Evolutionary conservation across 2,113 vertebrate genomes (phyloP).

Genomic region (Empidonax alnorum): DNA sequence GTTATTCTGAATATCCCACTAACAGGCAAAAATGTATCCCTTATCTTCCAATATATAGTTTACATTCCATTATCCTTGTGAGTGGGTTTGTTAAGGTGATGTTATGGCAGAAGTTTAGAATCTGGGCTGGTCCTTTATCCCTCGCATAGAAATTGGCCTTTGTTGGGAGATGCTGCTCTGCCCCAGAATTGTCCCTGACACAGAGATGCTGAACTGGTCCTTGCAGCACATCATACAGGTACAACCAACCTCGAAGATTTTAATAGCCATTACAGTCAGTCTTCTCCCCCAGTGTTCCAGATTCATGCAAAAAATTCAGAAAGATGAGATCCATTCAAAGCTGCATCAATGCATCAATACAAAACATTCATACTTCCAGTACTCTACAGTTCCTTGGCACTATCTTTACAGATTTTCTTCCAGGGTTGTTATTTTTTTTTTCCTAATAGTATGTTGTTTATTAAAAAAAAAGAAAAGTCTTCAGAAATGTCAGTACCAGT

Average conservation of each 20-base stretch:
- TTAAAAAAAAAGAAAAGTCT: background rate
- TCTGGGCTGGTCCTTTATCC: background rate
- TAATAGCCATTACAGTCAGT: background rate
- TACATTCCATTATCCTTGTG: background rate
- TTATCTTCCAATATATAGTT: accelerated
- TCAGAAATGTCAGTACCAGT: conserved; percentile 9
- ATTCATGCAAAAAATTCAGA: background rate
- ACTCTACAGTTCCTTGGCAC: background rate
- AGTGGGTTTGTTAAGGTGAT: background rate
- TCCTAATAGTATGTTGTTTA: background rate
- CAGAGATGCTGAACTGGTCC: background rate
- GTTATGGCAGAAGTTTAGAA: background rate
- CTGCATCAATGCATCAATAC: background rate
- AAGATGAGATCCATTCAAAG: background rate
- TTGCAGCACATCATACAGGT: accelerated
- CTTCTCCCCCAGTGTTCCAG: background rate
- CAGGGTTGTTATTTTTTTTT: background rate
- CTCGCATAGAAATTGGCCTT: background rate
- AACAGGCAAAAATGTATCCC: background rate
- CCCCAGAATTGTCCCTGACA: background rate
- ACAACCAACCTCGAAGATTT: background rate
- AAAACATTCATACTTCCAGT: background rate
- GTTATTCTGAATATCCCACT: background rate
- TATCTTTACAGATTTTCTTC: background rate
- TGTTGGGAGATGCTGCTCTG: accelerated